Evolutionary conservation across 2,113 vertebrate species (phyloP), one percentile per base, ranked within the genome.

Genomic region (Mixornis gularis): DNA sequence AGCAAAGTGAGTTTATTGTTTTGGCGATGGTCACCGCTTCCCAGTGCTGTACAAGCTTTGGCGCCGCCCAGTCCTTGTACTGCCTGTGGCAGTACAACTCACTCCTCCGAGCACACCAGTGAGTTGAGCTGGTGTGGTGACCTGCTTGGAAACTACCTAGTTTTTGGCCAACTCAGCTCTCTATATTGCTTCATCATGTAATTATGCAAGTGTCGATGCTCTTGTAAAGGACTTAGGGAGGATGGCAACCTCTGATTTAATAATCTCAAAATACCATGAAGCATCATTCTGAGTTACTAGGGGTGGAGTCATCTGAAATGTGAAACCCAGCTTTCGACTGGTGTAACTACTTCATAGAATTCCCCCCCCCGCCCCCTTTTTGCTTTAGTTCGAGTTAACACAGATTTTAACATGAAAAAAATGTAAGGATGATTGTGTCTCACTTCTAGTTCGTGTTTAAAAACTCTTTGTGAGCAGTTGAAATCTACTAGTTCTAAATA

Each of bases 231-330:
- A 36, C 20, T 72, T 87, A 5, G 0, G 6, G 58, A 65, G 59
- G 51, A 53, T 52, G 81, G 52, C 77, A 78, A 93, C 6, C 48
- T 77, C 68, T 83, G 51, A 70, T 10, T 86, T 88, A 79, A 72
- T 68, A 6, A 6, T 77, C 17, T 65, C 77, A 53, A 86, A 92
- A 68, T 40, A 73, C 10, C 24, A 14, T 70, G 89, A 86, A 90
- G 48, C 43, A 78, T 55, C 71, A 30, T 84, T 94, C 21, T 66
- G 52, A 84, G 43, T 89, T 92, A 56, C 24, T 88, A 30, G 52
- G 60, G 80, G 52, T 86, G 55, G 91, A 90, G 89, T 66, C 34
- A 55, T 34, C 34, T 62, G 83, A 86, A 83, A 88, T 70, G 30
- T 40, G 83, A 90, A 89, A 88, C 48, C 9, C 26, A 11, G 52